Conservation (phyloP, 2,113 vertebrate species). For the Phalacrocorax brasilianus region DNA sequence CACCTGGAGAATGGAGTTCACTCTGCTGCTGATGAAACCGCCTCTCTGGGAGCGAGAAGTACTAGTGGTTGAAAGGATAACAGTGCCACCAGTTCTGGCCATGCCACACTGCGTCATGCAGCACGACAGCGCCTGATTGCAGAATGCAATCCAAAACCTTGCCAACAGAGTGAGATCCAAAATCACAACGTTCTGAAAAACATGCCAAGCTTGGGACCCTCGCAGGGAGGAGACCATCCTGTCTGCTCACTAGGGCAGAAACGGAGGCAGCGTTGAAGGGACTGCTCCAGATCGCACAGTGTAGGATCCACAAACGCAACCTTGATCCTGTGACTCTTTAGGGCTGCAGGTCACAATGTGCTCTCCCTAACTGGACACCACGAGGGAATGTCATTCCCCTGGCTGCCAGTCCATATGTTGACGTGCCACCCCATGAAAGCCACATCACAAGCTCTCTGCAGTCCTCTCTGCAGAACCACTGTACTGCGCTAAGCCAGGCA, state of each 20-base stretch:
- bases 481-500: neutral
- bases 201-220: fast-evolving
- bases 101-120: fast-evolving
- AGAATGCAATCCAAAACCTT: neutral
- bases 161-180: neutral
- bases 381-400: fast-evolving
- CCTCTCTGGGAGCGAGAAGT: neutral
- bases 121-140: neutral
- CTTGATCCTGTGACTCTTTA: fast-evolving
- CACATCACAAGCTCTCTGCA: neutral
- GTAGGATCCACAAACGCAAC: neutral
- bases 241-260: neutral
- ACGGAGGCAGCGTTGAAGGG: neutral
- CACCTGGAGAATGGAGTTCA: neutral
- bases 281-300: neutral
- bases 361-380: neutral
- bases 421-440: fast-evolving
- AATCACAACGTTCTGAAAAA: neutral
- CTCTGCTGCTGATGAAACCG: neutral
- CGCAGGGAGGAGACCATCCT: neutral
- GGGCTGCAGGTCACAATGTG: neutral
- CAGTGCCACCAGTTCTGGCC: neutral
- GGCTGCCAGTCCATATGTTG: fast-evolving
- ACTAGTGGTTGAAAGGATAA: neutral
- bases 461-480: neutral